Evolutionary conservation across 2,797 vertebrate species (phyloP), one percentile per base, ranked within the genome.

Genomic region (Propithecus perrieri): DNA sequence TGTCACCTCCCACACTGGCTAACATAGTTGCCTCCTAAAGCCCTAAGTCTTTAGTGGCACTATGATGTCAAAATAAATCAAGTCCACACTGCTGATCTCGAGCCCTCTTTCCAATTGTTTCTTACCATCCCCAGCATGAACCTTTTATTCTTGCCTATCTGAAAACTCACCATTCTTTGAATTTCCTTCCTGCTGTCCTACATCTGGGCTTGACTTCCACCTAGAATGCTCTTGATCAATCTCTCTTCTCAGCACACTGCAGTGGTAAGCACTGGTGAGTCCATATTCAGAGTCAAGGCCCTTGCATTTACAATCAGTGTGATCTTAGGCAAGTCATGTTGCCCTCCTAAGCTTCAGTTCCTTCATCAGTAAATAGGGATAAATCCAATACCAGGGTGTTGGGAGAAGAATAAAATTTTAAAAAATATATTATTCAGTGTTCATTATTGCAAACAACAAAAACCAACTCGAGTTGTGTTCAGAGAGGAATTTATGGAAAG

Each of bases 151-250:
- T 55, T 91, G 30, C 12, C 17, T 59, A 14, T 72, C 33, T 89
- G 89, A 84, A 83, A 93, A 84, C 33, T 85, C 43, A 30, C 7
- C 15, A 65, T 94, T 92, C 26, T 94, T 75, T 90, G 63, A 84
- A 76, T 22, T 24, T 5, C 9, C 33, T 7, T 75, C 85, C 41
- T 67, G 43, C 43, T 85, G 12, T 90, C 48, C 18, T 92, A 69
- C 30, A 55, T 67, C n/a, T 76, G n/a, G 17, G 13, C 12, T 75
- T 81, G 55, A 71, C 48, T 91, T 78, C 94, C 5, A 84, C 46
- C n/a, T 91, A 11, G 8, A 79, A 87, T 80, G 22, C 5, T 95
- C 72, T 76, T 96, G n/a, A 59, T 30, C 28, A 76, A 22, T 91
- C 33, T 94, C 65, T 90, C n/a, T 9, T 59, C 28, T 22, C 38